Evolutionary conservation across 2,797 vertebrate genomes (phyloP).

Genomic region (Loris lydekkerianus): DNA sequence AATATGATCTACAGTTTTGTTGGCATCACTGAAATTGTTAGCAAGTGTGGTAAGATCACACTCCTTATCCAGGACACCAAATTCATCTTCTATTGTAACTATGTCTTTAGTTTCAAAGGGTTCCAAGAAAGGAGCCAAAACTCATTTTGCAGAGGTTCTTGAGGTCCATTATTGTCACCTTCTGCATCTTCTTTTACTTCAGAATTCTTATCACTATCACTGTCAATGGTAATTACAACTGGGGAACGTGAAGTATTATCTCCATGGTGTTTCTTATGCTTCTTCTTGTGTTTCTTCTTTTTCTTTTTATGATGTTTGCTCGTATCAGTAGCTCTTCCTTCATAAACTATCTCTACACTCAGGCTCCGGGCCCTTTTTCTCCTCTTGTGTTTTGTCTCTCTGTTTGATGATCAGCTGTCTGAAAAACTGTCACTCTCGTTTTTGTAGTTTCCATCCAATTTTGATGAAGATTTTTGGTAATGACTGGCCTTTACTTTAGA

Average conservation of each 20-base stretch:
- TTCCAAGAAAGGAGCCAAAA: constrained; percentile 70
- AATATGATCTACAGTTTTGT: constrained; percentile 69
- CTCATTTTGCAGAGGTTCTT: constrained; percentile 66
- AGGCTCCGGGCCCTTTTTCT: constrained; percentile 91
- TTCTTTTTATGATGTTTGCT: constrained; percentile 93
- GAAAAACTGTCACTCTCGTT: constrained; percentile 86
- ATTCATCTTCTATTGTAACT: constrained; percentile 76
- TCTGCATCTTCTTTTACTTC: constrained; percentile 53
- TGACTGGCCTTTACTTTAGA: constrained; percentile 80
- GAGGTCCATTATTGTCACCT: constrained; percentile 77
- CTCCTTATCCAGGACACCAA: constrained; percentile 69
- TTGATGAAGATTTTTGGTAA: constrained; percentile 83
- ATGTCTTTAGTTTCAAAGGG: constrained; percentile 76
- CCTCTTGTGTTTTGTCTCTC: constrained; percentile 88
- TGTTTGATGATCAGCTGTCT: constrained; percentile 86
- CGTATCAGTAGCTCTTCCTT: constrained; percentile 88
- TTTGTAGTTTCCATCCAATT: constrained; percentile 81
- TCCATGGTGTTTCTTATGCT: constrained; percentile 89
- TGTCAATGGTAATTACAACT: constrained; percentile 92
- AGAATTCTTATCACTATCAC: constrained; percentile 89
- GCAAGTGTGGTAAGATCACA: constrained; percentile 10
- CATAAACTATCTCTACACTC: constrained; percentile 92
- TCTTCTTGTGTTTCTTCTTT: constrained; percentile 96
- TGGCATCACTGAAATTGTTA: constrained; percentile 64
- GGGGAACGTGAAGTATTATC: constrained; percentile 84